Base-by-base conservation (phyloP, 2,797 vertebrate genomes). In the Phyllotis vaccarum region DNA sequence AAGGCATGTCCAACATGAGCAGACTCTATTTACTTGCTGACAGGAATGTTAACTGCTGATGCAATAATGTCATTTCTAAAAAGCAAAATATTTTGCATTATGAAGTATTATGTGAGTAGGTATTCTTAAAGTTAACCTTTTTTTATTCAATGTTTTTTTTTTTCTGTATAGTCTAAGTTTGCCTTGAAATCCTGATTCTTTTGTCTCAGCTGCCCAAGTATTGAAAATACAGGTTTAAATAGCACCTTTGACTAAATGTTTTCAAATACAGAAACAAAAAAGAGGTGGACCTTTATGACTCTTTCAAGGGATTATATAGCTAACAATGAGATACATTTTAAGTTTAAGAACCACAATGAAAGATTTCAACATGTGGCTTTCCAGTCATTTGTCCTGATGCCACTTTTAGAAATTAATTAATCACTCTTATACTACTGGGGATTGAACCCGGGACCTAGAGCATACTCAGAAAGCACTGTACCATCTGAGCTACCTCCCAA, bases 361-460 rank as follows among this genome's bases (percentile, higher is more conserved):
- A 91, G 96, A 96, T 89, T 98, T 82, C 91, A 97, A 87, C 80
- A 89, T 94, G 94, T 95, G 78, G 87, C 93, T 97, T 93, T 94
- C 60, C 88, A 93, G 83, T 79, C 96, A 96, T 94, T 96, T 97
- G 87, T 97, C 88, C 96, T 95, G 95, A 96, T 72, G 27, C 17
- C 9, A 56, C n/a, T 40, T 72, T 72, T 87, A 70, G 22, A 85
- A 52, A 62, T 43, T 62, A 62, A 24, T 66, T n/a, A n/a, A 86
- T 49, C 21, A 24, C 46, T 37, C 24, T 70, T 70, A 34, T 37
- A 49, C 21, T 29, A 6, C 49, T 46, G 14, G 24, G 19, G 86
- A 75, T 43, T 16, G 29, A 60, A n/a, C 40, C 37, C 13, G 12
- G 19, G 56, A 13, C 40, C 4, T 62, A 17, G 56, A 16, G 3